Base-by-base conservation (phyloP, 1,140 invertebrate genomes). In the Formica selysi region DNA sequence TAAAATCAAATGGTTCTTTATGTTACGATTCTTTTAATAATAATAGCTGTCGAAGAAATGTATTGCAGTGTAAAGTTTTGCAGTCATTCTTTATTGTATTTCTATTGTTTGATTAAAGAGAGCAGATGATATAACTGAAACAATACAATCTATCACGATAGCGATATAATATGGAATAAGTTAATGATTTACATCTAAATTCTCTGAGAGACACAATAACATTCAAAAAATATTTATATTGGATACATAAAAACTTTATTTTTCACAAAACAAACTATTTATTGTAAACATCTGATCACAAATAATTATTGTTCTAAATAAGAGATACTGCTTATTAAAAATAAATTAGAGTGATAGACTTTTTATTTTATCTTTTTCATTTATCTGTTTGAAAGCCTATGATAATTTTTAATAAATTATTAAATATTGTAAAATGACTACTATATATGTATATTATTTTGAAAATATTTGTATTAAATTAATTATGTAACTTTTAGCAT, bases 291-390 rank as follows among this genome's bases (percentile, higher is more conserved):
- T 36, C 26, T 64, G 5, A 29, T 36, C 36, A 22, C 16, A 64
- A 64, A 59, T 16, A 19, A 59, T 59, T 64, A 59, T 59, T 64
- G 29, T 64, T 41, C 0, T 32, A 32, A 62, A 64, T 19, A 13
- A 36, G 19, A 78, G 19, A 78, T 65, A 36, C 5, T 16, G 19
- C 61, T 78, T 78, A 36, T 65, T 19, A 65, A 13, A 16, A 22
- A 11, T 78, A 78, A 22, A 78, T 36, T 36, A 78, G n/a, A 65
- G n/a, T 48, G 48, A 62, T 64, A 64, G 2, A 36, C 19, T 32
- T 76, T 32, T 76, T 76, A 64, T 78, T 41, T 78, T 65, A 78
- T 78, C 61, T 78, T 65, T 78, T 41, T 10, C 2, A 48, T 51
- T 51, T 19, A 51, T 78, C 48, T 78, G 61, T 36, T 65, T 64